These are phyloP conservation scores for Andricus grossulariae DNA, from an alignment of 1,140 invertebrate species.

Conservation along the genomic window DNA sequence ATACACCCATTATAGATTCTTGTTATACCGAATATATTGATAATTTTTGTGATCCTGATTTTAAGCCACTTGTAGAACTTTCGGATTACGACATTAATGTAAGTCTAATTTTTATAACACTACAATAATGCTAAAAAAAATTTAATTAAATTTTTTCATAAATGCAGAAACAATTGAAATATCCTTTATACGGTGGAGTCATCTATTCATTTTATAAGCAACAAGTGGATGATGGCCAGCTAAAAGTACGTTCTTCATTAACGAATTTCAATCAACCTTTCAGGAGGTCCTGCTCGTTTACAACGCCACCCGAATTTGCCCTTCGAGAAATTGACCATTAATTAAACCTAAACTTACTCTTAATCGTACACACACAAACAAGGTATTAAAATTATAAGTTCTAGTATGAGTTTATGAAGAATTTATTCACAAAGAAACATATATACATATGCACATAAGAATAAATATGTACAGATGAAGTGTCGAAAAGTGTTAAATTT, in stretches of 20 bases:
- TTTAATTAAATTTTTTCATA: constrained; percentile 34
- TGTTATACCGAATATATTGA: constrained; percentile 50
- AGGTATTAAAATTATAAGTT: neutral
- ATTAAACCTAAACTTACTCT: constrained; percentile 42
- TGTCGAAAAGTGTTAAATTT: neutral
- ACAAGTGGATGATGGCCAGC: constrained; percentile 46
- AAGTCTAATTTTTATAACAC: constrained; percentile 38
- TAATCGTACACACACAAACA: constrained; percentile 22
- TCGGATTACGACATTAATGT: constrained; percentile 43
- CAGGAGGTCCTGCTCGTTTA: constrained; percentile 50
- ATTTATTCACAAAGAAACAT: constrained; percentile 42
- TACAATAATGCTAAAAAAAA: neutral
- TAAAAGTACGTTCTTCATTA: constrained; percentile 45
- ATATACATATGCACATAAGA: constrained; percentile 52
- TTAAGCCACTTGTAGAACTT: constrained; percentile 49
- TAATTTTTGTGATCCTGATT: constrained; percentile 48
- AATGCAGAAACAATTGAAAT: constrained; percentile 48
- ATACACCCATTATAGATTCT: constrained; percentile 35
- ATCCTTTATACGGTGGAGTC: constrained; percentile 49
- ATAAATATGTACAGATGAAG: constrained; percentile 39
- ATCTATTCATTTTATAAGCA: constrained; percentile 52
- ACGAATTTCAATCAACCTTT: constrained; percentile 53
- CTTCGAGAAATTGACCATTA: constrained; percentile 38
- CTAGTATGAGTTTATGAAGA: constrained; percentile 35
- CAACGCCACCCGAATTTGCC: constrained; percentile 53